Base-by-base conservation (phyloP, 2,888 invertebrate species). In the Apeira syringaria region DNA sequence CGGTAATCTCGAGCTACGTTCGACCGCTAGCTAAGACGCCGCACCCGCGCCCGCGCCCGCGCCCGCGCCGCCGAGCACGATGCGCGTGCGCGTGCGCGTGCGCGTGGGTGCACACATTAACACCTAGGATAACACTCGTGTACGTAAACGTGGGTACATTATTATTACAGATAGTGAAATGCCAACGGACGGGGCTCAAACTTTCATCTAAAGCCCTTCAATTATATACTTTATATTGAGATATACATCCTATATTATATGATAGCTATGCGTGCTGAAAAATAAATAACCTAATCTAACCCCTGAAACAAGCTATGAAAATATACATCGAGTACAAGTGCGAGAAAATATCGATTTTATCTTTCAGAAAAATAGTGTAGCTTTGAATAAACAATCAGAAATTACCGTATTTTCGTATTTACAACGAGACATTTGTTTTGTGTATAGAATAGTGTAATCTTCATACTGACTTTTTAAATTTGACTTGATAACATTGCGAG, bases 1-100 rank as follows among this genome's bases (percentile, higher is more conserved):
- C 85, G 88, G 87, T 79, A 82, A 77, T 71, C 11, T 76, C 54
- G 66, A 75, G 70, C 86, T 85, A 86, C 86, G 72, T 83, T 85
- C 84, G 86, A 86, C 84, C 80, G 73, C 79, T 76, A 79, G 75
- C 86, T 86, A 86, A 68, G 78, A 74, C 78, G 85, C 83, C 86
- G 87, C n/a, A n/a, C n/a, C n/a, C n/a, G n/a, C n/a, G n/a, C n/a
- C n/a, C n/a, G n/a, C n/a, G n/a, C n/a, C n/a, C n/a, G n/a, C n/a
- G n/a, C n/a, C n/a, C n/a, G n/a, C n/a, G n/a, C n/a, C n/a, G n/a
- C n/a, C n/a, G n/a, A n/a, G n/a, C n/a, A n/a, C n/a, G n/a, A n/a
- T n/a, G n/a, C n/a, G n/a, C n/a, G n/a, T n/a, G n/a, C n/a, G n/a
- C n/a, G n/a, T n/a, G n/a, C n/a, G n/a, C n/a, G n/a, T n/a, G n/a